Evolutionary conservation across 2,113 vertebrate species (phyloP), one percentile per base, ranked within the genome.

Genomic region (Chaetodon trifascialis): DNA sequence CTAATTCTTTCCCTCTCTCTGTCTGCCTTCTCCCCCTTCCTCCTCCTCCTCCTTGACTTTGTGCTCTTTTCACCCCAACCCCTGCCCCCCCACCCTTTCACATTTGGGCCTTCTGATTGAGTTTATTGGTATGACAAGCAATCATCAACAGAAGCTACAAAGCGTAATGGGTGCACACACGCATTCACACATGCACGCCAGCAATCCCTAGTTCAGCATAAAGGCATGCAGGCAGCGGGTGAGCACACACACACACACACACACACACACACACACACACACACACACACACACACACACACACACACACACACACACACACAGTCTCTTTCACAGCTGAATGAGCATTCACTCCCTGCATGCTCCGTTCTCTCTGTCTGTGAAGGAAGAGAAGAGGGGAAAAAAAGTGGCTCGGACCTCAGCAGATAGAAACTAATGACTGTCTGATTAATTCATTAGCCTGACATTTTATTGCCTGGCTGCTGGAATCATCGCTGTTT

Each of bases 381-480:
- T 56, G 79, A 81, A 91, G 64, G 42, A 59, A 11, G 66, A 65
- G 71, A 34, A 83, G 66, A 47, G 60, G 14, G 25, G 55, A 7
- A 38, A 40, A 44, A 78, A 71, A 68, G 80, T 16, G 12, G 55
- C 79, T 74, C 52, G 73, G 82, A 90, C 85, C 72, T 79, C 69
- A 36, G 71, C 80, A 89, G 87, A 93, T 82, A 90, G 69, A 86
- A 94, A 89, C 91, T 94, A 93, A 94, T 93, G 93, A 94, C 82
- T 76, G 82, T 85, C 82, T 95, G 94, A 95, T 95, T 93, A 94
- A 93, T 94, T 95, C 91, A 95, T 95, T 93, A 94, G 85, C 62
- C 79, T 86, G 83, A 88, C 85, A 86, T 89, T 88, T 78, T 83
- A 86, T 70, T 87, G 82, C 80, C 76, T 67, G 72, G 60, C 89